A percentile compares a stretch with the other conserved stretches of the same genome.
These are phyloP conservation scores for Ophion ellenae DNA, from an alignment of 2,888 invertebrate species.

Conservation along the genomic window DNA sequence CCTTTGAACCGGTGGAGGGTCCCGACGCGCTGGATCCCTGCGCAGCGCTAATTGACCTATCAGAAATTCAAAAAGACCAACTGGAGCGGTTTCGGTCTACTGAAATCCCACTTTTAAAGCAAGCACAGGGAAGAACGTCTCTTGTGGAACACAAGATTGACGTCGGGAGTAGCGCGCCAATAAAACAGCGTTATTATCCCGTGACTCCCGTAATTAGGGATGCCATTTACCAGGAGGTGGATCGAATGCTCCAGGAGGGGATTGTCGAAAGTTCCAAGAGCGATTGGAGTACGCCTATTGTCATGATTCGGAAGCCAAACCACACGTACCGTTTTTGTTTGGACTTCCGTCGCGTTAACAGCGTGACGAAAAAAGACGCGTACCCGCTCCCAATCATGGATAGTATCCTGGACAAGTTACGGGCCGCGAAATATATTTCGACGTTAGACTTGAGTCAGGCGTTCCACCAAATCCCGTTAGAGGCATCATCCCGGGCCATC, in stretches of 20 bases:
- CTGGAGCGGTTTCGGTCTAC: background rate
- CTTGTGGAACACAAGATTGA: background rate
- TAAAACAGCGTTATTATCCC: background rate
- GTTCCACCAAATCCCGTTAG: conserved; percentile 13
- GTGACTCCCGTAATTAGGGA: background rate
- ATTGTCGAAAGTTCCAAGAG: background rate
- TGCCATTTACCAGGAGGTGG: background rate
- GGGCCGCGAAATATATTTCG: conserved; percentile 12
- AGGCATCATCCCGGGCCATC: background rate
- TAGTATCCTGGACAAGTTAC: conserved; percentile 71
- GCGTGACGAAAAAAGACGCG: conserved; percentile 32
- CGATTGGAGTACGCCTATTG: background rate
- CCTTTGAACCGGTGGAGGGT: background rate
- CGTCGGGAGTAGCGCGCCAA: background rate
- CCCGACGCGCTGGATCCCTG: background rate
- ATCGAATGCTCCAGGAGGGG: background rate
- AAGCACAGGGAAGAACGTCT: background rate
- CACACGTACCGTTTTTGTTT: conserved; percentile 25
- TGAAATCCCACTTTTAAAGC: background rate
- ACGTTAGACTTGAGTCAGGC: conserved; percentile 7
- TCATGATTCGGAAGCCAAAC: too few relatives aligned
- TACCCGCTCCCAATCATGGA: conserved; percentile 56
- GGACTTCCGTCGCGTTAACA: conserved; percentile 64
- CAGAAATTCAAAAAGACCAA: background rate
- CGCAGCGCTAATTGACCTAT: background rate